Evolutionary conservation across 2,797 vertebrate species (phyloP).

Genomic region (Sus cebifrons): DNA sequence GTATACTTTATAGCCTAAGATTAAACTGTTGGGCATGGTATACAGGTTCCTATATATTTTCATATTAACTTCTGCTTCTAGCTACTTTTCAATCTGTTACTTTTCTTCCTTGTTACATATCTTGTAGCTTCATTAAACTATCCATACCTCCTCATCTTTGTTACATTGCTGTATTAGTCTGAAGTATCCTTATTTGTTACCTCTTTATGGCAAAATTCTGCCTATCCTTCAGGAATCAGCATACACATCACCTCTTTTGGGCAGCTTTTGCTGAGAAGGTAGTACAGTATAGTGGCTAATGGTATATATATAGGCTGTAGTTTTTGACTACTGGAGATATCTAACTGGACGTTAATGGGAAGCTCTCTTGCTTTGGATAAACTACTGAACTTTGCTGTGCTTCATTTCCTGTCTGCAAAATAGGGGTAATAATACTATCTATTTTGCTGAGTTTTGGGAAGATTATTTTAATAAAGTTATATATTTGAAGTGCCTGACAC

Average conservation of each 20-base stretch:
- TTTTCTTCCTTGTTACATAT: background rate
- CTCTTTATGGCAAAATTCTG: conserved; percentile 48
- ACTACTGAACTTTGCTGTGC: conserved; percentile 7
- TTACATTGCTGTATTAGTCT: background rate
- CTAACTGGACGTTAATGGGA: conserved; percentile 62
- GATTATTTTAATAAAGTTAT: conserved; percentile 60
- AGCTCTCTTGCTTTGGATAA: conserved; percentile 22
- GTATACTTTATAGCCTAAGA: background rate
- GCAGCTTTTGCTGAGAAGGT: background rate
- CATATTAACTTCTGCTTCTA: conserved; percentile 29
- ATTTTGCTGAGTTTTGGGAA: conserved; percentile 51
- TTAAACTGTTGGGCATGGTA: background rate
- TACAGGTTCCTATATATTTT: background rate
- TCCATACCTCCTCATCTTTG: conserved; percentile 6
- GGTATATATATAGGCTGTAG: background rate
- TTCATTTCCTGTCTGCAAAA: conserved; percentile 57
- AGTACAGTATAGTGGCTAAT: background rate
- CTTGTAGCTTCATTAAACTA: conserved; percentile 26
- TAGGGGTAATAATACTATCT: background rate
- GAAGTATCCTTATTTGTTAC: conserved; percentile 16
- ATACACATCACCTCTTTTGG: background rate
- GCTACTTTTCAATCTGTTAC: background rate
- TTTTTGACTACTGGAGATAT: conserved; percentile 34
- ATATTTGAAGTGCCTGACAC: conserved; percentile 14
- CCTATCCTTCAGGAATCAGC: background rate